Base-by-base conservation (phyloP, 2,113 vertebrate genomes). In the Oreochromis aureus region DNA sequence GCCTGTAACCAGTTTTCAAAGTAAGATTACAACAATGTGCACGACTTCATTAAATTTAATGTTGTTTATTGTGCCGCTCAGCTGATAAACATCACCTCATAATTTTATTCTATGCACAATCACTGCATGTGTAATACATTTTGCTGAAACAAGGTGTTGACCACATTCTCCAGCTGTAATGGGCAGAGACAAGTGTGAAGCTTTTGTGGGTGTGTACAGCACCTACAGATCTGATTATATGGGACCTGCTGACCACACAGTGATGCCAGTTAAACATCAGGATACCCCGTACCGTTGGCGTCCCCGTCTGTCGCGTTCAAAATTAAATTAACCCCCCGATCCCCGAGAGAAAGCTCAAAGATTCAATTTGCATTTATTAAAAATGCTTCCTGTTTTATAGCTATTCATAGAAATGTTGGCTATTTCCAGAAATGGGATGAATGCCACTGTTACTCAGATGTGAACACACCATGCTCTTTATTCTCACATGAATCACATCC, bases 321-420 rank as follows among this genome's bases (percentile, higher is more conserved):
- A 91, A 90, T 92, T 51, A 56, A 89, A 91, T 90, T 86, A 87
- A 85, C 3, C 59, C 69, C n/a, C 32, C 55, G 69, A 44, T 82
- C 56, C 71, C 69, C 51, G 9, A 55, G 76, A 85, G 83, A 51
- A 73, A 71, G 73, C 86, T 81, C 61, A 34, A 12, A 71, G 30
- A 87, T 69, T 87, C 59, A 34, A 81, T 90, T 53, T 86, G 30
- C 41, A 39, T 84, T 82, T 19, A 89, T 87, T 85, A 34, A 85
- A 78, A 84, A 83, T 19, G 18, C n/a, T 10, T 41, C 10, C 69
- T 79, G 4, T 82, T 61, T 59, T 44, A 22, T 22, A n/a, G 24
- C 85, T 84, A 32, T 48, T 32, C 32, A n/a, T 16, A 48, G 4
- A 61, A 36, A 71, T 11, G n/a, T 16, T 27, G 13, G 19, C 79